A percentile compares a stretch with the other conserved stretches of the same genome.
phyloP scores from a whole-genome alignment of 1,140 invertebrate genomes.

The Neoseiulus cucumeris region DNA sequence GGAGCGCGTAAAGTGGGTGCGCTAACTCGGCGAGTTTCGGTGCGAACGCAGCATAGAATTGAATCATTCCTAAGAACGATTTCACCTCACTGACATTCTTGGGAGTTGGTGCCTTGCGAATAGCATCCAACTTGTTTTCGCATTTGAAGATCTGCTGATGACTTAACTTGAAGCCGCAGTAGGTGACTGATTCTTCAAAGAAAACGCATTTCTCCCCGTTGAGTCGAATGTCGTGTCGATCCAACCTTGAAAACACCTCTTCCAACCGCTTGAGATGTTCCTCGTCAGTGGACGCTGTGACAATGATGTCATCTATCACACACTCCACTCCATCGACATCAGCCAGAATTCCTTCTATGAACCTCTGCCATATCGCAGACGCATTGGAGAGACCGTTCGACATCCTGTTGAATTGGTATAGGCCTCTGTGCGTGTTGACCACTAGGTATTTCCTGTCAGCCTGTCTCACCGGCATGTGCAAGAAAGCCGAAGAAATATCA shows the following conservation, averaged over 20 bases:
- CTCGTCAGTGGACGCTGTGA: background rate
- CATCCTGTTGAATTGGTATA: background rate
- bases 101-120: slow-evolving; percentile 9
- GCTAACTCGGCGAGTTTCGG: slow-evolving; percentile 25
- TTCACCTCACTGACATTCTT: slow-evolving; percentile 11
- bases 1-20: slow-evolving; percentile 25
- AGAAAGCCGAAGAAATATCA: background rate
- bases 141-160: background rate
- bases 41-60: slow-evolving; percentile 30
- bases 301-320: background rate
- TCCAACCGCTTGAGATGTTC: background rate
- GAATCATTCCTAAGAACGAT: slow-evolving; percentile 17
- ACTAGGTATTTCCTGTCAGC: background rate
- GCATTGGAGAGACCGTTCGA: background rate
- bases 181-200: background rate
- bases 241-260: background rate
- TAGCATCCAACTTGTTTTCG: slow-evolving; percentile 11
- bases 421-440: background rate
- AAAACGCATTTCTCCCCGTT: background rate
- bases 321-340: background rate
- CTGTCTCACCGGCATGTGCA: background rate
- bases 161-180: background rate
- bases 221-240: background rate
- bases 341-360: background rate
- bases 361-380: background rate